Conservation (phyloP, 2,797 vertebrate genomes). For the Crocidura indochinensis region DNA sequence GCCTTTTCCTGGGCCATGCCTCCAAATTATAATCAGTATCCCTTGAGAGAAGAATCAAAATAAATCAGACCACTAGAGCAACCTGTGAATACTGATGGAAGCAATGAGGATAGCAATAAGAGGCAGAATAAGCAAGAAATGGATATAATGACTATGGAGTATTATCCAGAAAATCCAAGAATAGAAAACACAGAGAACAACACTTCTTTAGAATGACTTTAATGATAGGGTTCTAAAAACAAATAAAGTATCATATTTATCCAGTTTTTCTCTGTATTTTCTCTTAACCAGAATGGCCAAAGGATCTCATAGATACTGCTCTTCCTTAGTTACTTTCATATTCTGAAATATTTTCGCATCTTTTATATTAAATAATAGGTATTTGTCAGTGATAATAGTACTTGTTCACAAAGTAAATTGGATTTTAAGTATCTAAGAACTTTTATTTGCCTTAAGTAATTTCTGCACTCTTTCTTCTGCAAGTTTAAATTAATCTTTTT, state of each 20-base stretch:
- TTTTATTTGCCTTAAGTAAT: slow-evolving; percentile 52
- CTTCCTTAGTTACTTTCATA: slow-evolving; percentile 17
- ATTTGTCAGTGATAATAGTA: background rate
- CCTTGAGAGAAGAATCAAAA: background rate
- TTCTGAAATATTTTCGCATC: slow-evolving; percentile 20
- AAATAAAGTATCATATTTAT: slow-evolving; percentile 32
- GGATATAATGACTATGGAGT: slow-evolving; percentile 20
- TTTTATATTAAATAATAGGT: slow-evolving; percentile 39
- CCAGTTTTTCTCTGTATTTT: slow-evolving; percentile 19
- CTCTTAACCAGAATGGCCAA: background rate
- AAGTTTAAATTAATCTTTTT: slow-evolving; percentile 37
- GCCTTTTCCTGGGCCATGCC: background rate
- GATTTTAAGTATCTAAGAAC: slow-evolving; percentile 56
- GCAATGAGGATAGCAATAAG: slow-evolving; percentile 15
- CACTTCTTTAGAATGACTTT: slow-evolving; percentile 53
- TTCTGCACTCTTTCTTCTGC: background rate
- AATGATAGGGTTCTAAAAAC: slow-evolving; percentile 48
- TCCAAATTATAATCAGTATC: background rate
- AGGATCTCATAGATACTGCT: background rate
- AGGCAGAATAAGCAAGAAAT: slow-evolving; percentile 20
- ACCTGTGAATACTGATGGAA: slow-evolving; percentile 4
- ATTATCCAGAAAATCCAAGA: slow-evolving; percentile 59
- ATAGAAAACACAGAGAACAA: background rate
- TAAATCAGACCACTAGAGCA: background rate
- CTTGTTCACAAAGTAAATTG: slow-evolving; percentile 36